phyloP scores from a whole-genome alignment of 2,113 vertebrate species.

The Xiphophorus hellerii region DNA sequence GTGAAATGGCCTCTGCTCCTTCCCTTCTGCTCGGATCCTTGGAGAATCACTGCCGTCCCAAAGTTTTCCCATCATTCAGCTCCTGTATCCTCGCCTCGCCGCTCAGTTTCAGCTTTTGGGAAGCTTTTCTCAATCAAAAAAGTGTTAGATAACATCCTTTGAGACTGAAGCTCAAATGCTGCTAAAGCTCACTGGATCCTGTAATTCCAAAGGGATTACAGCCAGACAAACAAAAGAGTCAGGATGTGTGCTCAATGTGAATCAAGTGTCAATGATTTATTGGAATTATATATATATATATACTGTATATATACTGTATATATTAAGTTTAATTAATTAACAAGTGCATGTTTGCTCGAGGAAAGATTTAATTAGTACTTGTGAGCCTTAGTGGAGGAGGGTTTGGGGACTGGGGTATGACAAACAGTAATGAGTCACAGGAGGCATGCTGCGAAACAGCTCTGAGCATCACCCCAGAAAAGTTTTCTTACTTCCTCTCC shows the following conservation, averaged over 20 bases:
- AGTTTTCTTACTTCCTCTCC: neutral
- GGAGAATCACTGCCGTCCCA: slow-evolving; percentile 20
- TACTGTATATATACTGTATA: neutral
- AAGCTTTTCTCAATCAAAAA: slow-evolving; percentile 18
- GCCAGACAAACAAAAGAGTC: neutral
- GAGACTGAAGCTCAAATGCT: slow-evolving; percentile 13
- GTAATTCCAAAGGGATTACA: slow-evolving; percentile 8
- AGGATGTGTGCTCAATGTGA: slow-evolving; percentile 6
- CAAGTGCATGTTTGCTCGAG: slow-evolving; percentile 29
- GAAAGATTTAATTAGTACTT: slow-evolving; percentile 43
- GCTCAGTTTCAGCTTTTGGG: slow-evolving; percentile 3
- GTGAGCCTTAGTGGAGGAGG: slow-evolving; percentile 7
- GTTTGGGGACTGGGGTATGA: neutral
- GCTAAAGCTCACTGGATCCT: neutral
- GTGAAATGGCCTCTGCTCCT: slow-evolving; percentile 47
- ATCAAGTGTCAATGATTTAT: neutral
- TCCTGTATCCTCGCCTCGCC: slow-evolving; percentile 10
- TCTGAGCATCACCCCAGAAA: neutral
- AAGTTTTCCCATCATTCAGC: slow-evolving; percentile 4
- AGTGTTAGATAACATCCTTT: slow-evolving; percentile 18
- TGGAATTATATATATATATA: neutral
- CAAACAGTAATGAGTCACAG: no score
- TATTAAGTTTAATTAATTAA: slow-evolving; percentile 30
- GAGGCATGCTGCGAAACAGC: slow-evolving; percentile 1
- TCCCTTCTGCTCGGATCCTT: slow-evolving; percentile 25